Percentiles rank a stretch among this genome's conserved stretches.
These are phyloP conservation scores for Cervus canadensis DNA, from an alignment of 2,113 vertebrate species.

Conservation along the genomic window DNA sequence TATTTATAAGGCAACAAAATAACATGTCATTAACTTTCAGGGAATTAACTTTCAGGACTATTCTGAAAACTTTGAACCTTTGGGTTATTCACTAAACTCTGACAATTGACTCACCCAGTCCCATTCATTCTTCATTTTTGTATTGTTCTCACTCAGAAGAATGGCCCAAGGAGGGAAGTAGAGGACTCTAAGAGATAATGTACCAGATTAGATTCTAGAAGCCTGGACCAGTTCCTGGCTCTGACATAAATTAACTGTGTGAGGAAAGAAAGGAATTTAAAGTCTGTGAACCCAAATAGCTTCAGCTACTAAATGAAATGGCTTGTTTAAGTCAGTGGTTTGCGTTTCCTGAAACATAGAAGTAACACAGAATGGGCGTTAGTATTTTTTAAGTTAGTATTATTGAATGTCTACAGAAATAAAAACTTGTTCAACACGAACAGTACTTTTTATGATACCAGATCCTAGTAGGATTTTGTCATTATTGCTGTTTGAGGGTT, in stretches of 20 bases:
- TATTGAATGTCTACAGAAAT: neutral
- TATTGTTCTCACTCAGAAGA: conserved; percentile 34
- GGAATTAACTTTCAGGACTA: neutral
- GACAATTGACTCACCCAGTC: neutral
- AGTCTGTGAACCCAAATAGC: neutral
- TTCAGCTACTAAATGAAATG: neutral
- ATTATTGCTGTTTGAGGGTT: neutral
- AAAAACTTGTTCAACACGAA: neutral
- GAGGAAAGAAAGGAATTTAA: neutral
- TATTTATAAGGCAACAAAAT: conserved; percentile 46
- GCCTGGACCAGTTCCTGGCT: neutral
- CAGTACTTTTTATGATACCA: neutral
- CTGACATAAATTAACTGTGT: neutral
- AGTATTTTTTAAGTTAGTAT: neutral
- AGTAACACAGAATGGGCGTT: neutral
- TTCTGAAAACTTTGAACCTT: conserved; percentile 28
- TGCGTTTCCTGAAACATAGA: neutral
- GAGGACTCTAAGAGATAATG: conserved; percentile 3
- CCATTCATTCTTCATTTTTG: conserved; percentile 37
- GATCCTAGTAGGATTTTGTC: neutral
- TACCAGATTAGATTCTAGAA: neutral
- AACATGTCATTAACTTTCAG: conserved; percentile 55
- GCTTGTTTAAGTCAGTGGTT: neutral
- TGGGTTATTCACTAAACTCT: conserved; percentile 37
- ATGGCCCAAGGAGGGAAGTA: neutral